Conservation (phyloP, 2,113 vertebrate genomes). For the Sorex fumeus region DNA sequence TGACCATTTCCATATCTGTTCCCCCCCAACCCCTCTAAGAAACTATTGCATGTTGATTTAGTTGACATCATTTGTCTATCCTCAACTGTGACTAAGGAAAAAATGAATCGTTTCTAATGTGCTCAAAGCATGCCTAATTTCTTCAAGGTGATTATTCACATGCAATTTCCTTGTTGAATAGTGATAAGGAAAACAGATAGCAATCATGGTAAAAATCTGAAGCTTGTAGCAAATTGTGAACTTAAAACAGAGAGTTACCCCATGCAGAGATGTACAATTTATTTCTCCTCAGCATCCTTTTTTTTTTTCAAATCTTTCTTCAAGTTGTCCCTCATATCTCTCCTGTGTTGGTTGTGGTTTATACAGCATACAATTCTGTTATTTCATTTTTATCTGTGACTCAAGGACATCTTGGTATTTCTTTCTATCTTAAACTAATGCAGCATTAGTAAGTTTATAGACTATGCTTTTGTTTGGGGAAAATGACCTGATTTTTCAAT, state of each 20-base stretch:
- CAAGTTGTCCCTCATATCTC: neutral
- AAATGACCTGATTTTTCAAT: conserved; percentile 79
- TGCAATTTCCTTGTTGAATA: conserved; percentile 18
- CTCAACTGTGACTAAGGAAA: conserved; percentile 16
- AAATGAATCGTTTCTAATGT: conserved; percentile 17
- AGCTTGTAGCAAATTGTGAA: neutral
- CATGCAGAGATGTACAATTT: neutral
- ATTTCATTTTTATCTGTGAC: conserved; percentile 63
- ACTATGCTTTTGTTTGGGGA: conserved; percentile 78
- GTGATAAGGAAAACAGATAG: neutral
- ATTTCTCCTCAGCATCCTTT: neutral
- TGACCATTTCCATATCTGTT: neutral
- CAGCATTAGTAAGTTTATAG: conserved; percentile 66
- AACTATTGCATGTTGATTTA: neutral
- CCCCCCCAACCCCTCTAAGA: neutral
- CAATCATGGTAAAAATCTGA: neutral
- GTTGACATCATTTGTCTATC: neutral
- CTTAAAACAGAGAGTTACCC: neutral
- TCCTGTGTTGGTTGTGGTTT: neutral
- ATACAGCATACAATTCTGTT: conserved; percentile 12
- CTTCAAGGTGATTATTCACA: neutral
- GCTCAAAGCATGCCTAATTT: conserved; percentile 56
- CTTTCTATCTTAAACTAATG: conserved; percentile 65
- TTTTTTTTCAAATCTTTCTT: conserved; percentile 31
- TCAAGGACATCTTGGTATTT: conserved; percentile 67